Conservation (phyloP, 2,797 vertebrate genomes). For the Brachyalestes nurse region DNA sequence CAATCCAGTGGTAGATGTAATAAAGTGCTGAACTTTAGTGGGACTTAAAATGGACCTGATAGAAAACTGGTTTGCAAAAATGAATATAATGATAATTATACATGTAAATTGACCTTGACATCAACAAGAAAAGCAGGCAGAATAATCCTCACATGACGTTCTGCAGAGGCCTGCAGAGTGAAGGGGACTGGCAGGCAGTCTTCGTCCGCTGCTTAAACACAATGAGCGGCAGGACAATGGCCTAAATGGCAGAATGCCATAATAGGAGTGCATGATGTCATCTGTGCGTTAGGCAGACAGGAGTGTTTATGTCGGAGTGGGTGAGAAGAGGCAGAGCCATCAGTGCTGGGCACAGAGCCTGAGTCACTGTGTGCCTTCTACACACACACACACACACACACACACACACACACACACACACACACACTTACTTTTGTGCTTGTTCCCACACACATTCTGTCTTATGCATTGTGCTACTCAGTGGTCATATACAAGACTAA, state of each 20-base stretch:
- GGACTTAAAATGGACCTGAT: not conserved
- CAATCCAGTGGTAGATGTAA: no score
- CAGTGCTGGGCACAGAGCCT: constrained; percentile 63
- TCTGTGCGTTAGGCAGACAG: constrained; percentile 19
- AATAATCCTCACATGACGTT: not conserved
- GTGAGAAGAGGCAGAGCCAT: constrained; percentile 41
- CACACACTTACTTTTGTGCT: no score
- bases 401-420: constrained; percentile 11
- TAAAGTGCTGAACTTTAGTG: not conserved
- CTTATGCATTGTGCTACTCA: not conserved
- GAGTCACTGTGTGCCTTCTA: no score
- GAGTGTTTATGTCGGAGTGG: constrained; percentile 48
- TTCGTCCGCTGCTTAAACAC: constrained; percentile 4
- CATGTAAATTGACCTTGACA: not conserved
- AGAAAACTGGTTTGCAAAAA: not conserved
- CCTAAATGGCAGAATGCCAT: constrained; percentile 14
- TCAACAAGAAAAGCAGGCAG: not conserved
- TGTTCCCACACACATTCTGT: constrained; percentile 4
- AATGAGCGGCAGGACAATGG: constrained; percentile 23
- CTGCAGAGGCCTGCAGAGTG: not conserved
- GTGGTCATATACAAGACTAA: not conserved
- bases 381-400: not conserved
- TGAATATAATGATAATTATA: not conserved
- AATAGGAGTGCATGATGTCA: constrained; percentile 44
- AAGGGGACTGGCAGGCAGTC: not conserved